Evolutionary conservation across 2,797 vertebrate species (phyloP), one percentile per base, ranked within the genome.

Genomic region (Mus caroli): DNA sequence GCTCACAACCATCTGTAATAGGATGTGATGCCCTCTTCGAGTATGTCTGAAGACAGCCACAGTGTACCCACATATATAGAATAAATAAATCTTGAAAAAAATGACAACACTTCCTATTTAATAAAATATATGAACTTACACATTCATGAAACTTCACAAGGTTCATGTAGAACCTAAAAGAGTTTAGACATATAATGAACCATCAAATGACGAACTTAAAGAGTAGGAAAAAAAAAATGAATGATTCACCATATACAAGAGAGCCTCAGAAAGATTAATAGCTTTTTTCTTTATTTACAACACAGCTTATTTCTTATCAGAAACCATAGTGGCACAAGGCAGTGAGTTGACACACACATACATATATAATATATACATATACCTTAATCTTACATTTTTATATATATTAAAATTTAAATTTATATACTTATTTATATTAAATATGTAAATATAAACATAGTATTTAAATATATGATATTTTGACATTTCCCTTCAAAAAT

Each of bases 401-500:
- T 20, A 43, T 31, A 31, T 46, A 22, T 58, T 58, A 58, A 58
- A 20, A 58, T 22, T 60, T 24, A 24, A 60, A 60, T 60, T 60
- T 60, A 60, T 24, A 60, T 60, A 10, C 22, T 62, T 62, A 62
- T 62, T 60, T 60, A 60, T 60, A 60, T 24, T 60, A 60, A 26
- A 60, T 60, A 24, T 60, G 8, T 60, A 22, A 60, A 60, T 60
- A 60, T 24, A 60, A 60, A 24, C 19, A 60, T 62, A 62, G 26
- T 26, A 62, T 62, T 62, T 62, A 62, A 88, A 73, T 56, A 17
- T 19, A 28, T 31, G 20, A 31, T 12, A 88, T 12, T 69, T 17
- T 40, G 92, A 64, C 9, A 94, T 83, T 90, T 89, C 73, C 43
- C 56, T 94, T 94, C 40, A 92, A 67, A 96, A 94, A 54, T 56